A percentile compares a stretch with the other conserved stretches of the same genome.
These are phyloP conservation scores for Drosophila neotestacea DNA, from an alignment of 2,888 invertebrate genomes.

Conservation along the genomic window DNA sequence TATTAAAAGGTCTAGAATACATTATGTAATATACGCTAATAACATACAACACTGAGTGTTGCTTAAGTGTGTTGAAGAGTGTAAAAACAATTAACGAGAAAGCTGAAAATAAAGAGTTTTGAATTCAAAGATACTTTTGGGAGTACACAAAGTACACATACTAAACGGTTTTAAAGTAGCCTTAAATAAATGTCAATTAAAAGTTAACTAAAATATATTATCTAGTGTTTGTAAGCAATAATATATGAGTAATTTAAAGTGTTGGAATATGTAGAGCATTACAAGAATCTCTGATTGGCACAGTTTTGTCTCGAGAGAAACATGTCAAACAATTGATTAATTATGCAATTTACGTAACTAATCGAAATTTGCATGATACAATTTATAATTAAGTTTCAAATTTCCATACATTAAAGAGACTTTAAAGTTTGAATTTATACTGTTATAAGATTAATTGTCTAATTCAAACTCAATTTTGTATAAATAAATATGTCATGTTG, in stretches of 20 bases:
- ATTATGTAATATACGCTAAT: constrained; percentile 6
- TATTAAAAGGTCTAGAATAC: constrained; percentile 37
- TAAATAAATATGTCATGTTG: too few relatives aligned
- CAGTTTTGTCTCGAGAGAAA: neutral
- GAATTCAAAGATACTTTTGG: neutral
- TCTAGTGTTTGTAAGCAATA: neutral
- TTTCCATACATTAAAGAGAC: neutral
- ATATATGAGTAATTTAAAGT: neutral
- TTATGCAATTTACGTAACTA: constrained; percentile 16
- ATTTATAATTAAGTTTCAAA: constrained; percentile 14
- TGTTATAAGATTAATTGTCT: neutral
- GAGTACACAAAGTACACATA: neutral
- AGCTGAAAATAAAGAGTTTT: neutral
- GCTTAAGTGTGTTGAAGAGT: constrained; percentile 25
- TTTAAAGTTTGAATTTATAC: neutral
- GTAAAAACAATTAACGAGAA: constrained; percentile 15
- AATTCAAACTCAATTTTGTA: neutral
- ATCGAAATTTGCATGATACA: constrained; percentile 13
- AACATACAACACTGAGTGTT: constrained; percentile 15
- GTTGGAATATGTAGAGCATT: neutral
- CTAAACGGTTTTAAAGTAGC: neutral
- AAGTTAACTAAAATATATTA: neutral
- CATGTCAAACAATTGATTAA: constrained; percentile 16
- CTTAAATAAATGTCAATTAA: neutral
- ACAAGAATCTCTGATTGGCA: too few relatives aligned